Conservation (phyloP, 1,140 invertebrate species). For the Drosophila busckii region DNA sequence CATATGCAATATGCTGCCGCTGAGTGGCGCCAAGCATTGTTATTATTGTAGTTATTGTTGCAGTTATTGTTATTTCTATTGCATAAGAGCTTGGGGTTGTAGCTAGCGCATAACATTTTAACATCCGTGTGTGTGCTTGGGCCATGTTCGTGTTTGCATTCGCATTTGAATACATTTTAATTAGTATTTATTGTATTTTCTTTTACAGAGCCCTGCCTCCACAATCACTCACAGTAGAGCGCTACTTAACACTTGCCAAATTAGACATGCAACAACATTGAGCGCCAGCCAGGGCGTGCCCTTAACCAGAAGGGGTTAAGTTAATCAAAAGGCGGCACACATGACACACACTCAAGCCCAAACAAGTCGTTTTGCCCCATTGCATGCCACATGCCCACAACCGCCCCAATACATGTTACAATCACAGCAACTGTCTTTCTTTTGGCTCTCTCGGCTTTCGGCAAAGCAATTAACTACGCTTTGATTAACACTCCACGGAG, state of each 20-base stretch:
- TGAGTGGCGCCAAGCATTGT: constrained; percentile 26
- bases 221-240: not conserved
- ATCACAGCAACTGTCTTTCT: constrained; percentile 62
- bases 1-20: constrained; percentile 8
- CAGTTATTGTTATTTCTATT: not conserved
- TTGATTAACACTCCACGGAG: constrained; percentile 67
- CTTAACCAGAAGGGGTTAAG: constrained; percentile 48
- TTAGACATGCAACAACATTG: constrained; percentile 63
- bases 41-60: not conserved
- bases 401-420: not conserved
- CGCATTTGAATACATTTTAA: constrained; percentile 73
- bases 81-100: not conserved
- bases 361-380: not conserved
- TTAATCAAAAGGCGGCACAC: constrained; percentile 48
- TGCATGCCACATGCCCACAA: not conserved
- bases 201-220: constrained; percentile 30
- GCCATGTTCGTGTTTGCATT: constrained; percentile 45
- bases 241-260: constrained; percentile 64
- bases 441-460: constrained; percentile 62
- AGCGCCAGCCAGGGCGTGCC: constrained; percentile 5
- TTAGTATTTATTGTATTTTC: constrained; percentile 75
- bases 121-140: constrained; percentile 2
- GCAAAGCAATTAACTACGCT: constrained; percentile 74
- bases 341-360: not conserved
- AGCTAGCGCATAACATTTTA: constrained; percentile 38